These are phyloP conservation scores for Chironomus riparius DNA, from an alignment of 2,888 invertebrate species.

Conservation along the genomic window DNA sequence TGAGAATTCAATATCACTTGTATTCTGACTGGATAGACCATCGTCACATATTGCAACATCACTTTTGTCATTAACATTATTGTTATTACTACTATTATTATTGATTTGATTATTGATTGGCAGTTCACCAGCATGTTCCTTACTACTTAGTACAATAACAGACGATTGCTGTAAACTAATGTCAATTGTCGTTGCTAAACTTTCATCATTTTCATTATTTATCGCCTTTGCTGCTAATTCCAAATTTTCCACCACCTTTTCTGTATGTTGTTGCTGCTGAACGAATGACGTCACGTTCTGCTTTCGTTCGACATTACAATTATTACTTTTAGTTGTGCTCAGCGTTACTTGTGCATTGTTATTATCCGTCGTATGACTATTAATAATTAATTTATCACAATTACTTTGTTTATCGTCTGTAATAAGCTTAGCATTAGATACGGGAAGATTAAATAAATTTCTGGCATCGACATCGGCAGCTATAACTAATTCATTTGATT, in stretches of 20 bases:
- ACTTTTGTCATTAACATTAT: neutral
- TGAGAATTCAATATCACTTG: conserved; percentile 25
- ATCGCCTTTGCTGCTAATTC: neutral
- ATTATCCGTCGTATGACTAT: neutral
- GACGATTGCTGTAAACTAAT: conserved; percentile 15
- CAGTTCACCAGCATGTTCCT: neutral
- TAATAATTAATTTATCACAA: conserved; percentile 18
- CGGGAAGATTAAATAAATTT: neutral
- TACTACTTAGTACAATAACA: neutral
- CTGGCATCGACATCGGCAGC: neutral
- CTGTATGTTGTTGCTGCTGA: neutral
- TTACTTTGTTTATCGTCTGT: neutral
- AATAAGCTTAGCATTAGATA: neutral
- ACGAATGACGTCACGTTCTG: too few relatives aligned
- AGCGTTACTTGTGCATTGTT: conserved; percentile 12
- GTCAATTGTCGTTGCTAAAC: conserved; percentile 19
- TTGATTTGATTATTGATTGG: neutral
- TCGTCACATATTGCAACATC: conserved; percentile 19
- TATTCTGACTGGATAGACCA: conserved; percentile 22
- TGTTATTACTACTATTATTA: neutral
- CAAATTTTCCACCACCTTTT: neutral
- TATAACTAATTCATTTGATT: conserved; percentile 15
- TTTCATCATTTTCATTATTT: conserved; percentile 10
- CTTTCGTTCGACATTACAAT: too few relatives aligned
- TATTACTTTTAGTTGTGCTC: neutral